These are phyloP conservation scores for Coryphaenoides rupestris DNA, from an alignment of 2,113 vertebrate species.

Conservation along the genomic window DNA sequence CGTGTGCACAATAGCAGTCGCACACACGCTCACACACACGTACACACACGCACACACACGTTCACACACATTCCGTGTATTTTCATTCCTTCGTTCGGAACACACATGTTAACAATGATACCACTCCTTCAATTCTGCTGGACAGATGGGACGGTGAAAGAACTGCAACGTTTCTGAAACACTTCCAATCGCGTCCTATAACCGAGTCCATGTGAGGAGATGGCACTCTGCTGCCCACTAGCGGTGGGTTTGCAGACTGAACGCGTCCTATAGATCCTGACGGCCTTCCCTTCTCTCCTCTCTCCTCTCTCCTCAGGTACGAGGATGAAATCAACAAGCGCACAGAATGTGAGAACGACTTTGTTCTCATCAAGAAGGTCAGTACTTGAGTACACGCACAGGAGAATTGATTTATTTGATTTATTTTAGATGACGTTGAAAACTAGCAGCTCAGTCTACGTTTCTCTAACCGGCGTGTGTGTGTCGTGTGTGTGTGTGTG, in stretches of 20 bases:
- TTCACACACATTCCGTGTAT: background rate
- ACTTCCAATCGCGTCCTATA: constrained; percentile 11
- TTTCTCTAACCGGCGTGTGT: no score
- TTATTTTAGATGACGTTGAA: no score
- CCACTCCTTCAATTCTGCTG: background rate
- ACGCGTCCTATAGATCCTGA: background rate
- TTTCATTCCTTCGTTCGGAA: no score
- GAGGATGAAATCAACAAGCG: constrained; percentile 82
- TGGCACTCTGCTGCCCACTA: constrained; percentile 56
- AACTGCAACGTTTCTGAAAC: constrained; percentile 19
- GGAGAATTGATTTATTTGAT: no score
- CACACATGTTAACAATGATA: background rate
- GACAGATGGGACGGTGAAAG: constrained; percentile 14
- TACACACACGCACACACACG: background rate
- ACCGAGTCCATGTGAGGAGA: constrained; percentile 14
- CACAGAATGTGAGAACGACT: constrained; percentile 80
- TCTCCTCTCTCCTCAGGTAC: constrained; percentile 60
- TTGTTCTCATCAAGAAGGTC: constrained; percentile 82
- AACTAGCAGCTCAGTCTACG: no score
- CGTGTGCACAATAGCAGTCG: no score
- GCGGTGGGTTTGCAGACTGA: constrained; percentile 35
- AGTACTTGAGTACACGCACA: constrained; percentile 4
- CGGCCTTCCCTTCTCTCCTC: background rate
- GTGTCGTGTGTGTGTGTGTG: constrained; percentile 11
- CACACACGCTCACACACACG: background rate